These are phyloP conservation scores for Stichopus horrens DNA, from an alignment of 53 echinoderm and acorn worm genomes.

Conservation along the genomic window DNA sequence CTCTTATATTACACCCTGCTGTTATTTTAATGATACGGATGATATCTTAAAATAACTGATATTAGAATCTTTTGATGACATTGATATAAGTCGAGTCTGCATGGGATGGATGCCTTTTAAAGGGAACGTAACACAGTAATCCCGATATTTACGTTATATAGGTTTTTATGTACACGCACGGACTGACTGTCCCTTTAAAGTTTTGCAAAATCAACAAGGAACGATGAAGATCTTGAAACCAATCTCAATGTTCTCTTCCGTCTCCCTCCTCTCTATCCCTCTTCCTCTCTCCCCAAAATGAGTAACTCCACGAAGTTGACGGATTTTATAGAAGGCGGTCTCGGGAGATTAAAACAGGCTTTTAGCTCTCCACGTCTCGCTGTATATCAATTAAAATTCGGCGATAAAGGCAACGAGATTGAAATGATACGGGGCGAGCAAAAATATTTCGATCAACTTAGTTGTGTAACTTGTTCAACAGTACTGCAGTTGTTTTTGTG, in stretches of 20 bases:
- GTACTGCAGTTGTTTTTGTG: too few species aligned
- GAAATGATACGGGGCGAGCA: neutral
- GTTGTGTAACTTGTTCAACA: too few species aligned
- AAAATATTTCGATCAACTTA: neutral
- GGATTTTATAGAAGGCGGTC: neutral
- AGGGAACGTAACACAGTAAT: too few species aligned
- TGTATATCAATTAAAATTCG: conserved; percentile 28
- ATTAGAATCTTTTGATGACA: too few species aligned
- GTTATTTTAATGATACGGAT: too few species aligned
- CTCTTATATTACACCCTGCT: too few species aligned
- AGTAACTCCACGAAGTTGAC: conserved; percentile 13
- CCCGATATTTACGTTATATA: too few species aligned
- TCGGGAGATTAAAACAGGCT: conserved; percentile 29
- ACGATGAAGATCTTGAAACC: neutral
- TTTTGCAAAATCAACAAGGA: neutral
- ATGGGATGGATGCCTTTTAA: too few species aligned
- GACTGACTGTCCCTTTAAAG: neutral
- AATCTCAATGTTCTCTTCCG: neutral
- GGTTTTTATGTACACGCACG: too few species aligned
- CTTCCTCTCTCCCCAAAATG: neutral
- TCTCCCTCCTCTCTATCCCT: too few species aligned
- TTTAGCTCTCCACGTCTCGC: neutral
- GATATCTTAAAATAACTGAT: too few species aligned
- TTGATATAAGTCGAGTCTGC: too few species aligned
- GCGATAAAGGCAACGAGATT: neutral